These are phyloP conservation scores for Sylvilagus bachmani DNA, from an alignment of 2,113 vertebrate species.

Conservation along the genomic window DNA sequence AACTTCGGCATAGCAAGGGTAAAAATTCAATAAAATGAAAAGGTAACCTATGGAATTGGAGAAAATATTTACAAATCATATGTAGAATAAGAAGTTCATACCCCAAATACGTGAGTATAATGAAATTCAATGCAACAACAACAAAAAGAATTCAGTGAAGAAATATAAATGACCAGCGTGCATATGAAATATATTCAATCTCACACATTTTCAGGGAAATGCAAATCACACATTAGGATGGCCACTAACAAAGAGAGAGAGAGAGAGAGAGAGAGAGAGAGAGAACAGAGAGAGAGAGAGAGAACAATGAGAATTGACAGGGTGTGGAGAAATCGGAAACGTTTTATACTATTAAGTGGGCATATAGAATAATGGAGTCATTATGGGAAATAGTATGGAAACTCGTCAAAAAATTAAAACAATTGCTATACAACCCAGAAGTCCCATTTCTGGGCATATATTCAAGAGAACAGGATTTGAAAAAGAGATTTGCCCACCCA, in stretches of 20 bases:
- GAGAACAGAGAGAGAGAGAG: not conserved
- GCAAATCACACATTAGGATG: not conserved
- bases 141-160: not conserved
- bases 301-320: not conserved
- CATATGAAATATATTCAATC: not conserved
- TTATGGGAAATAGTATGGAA: conserved; percentile 30
- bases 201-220: not conserved
- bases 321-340: not conserved
- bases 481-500: no score
- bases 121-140: not conserved
- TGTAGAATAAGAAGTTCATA: not conserved
- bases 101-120: no score
- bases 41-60: no score
- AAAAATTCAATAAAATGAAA: no score
- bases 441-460: no score
- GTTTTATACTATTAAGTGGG: not conserved
- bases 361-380: conserved; percentile 20
- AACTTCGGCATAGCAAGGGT: no score
- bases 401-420: not conserved
- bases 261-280: no score
- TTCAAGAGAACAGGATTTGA: no score
- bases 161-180: not conserved
- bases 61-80: not conserved
- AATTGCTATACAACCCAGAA: no score
- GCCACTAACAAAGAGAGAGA: not conserved